A percentile compares a stretch with the other conserved stretches of the same genome.
These are phyloP conservation scores for Gyps fulvus DNA, from an alignment of 2,113 vertebrate species.

Conservation along the genomic window DNA sequence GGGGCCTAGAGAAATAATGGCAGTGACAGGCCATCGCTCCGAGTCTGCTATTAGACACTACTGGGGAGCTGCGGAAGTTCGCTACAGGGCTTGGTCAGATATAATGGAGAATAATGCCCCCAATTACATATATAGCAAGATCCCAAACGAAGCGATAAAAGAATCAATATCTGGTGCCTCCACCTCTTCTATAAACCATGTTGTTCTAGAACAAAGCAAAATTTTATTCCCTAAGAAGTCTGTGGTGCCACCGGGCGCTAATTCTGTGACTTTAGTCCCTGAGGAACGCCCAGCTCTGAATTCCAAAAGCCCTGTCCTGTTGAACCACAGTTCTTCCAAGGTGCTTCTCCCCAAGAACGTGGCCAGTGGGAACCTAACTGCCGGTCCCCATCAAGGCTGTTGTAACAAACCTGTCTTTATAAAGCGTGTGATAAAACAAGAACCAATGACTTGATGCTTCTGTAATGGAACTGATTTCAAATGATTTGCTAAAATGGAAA, in stretches of 20 bases:
- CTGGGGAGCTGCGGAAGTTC: constrained; percentile 59
- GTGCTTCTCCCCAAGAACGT: background rate
- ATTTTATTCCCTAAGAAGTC: background rate
- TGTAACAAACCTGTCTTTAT: background rate
- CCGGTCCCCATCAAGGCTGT: background rate
- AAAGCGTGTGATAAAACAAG: constrained; percentile 42
- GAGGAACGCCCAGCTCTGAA: background rate
- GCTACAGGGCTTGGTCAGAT: constrained; percentile 57
- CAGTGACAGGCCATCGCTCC: constrained; percentile 50
- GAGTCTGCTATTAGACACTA: constrained; percentile 57
- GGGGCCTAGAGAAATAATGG: constrained; percentile 64
- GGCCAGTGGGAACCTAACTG: background rate
- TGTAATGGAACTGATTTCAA: background rate
- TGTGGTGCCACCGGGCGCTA: background rate
- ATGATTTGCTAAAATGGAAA: background rate
- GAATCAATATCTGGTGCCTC: background rate
- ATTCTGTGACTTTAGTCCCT: background rate
- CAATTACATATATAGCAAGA: background rate
- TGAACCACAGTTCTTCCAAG: background rate
- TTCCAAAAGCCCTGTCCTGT: background rate
- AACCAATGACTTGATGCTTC: constrained; percentile 43
- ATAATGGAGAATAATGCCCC: background rate
- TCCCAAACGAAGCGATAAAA: constrained; percentile 18
- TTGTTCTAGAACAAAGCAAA: constrained; percentile 25
- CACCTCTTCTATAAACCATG: background rate